These are phyloP conservation scores for Eospalax fontanierii DNA, from an alignment of 2,797 vertebrate genomes.

Conservation along the genomic window DNA sequence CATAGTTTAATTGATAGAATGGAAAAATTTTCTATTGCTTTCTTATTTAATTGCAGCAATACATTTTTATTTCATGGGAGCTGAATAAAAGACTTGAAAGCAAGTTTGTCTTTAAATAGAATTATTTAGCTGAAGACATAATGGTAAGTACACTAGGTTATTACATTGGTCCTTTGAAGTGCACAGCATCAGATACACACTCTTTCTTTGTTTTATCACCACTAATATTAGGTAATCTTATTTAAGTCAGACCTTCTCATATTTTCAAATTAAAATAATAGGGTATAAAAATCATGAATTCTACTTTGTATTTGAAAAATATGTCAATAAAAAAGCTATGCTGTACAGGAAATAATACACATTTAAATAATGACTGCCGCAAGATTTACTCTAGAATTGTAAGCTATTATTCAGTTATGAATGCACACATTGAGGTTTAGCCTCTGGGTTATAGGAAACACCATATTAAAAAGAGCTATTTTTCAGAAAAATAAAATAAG, in stretches of 20 bases:
- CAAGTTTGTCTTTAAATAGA: slow-evolving; percentile 57
- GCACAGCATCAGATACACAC: background rate
- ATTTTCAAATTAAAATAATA: slow-evolving; percentile 53
- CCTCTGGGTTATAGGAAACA: slow-evolving; percentile 81
- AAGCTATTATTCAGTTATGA: slow-evolving; percentile 74
- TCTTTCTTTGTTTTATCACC: slow-evolving; percentile 29
- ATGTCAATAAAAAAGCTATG: slow-evolving; percentile 50
- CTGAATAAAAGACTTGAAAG: slow-evolving; percentile 21
- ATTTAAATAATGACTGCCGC: slow-evolving; percentile 69
- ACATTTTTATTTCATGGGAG: slow-evolving; percentile 10
- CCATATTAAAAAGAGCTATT: slow-evolving; percentile 81
- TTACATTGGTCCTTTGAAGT: background rate
- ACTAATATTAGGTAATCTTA: background rate
- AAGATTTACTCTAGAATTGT: slow-evolving; percentile 76
- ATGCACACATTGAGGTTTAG: slow-evolving; percentile 83
- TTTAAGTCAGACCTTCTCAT: slow-evolving; percentile 56
- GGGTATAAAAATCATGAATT: background rate
- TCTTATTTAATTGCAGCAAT: slow-evolving; percentile 51
- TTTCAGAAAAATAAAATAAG: slow-evolving; percentile 82
- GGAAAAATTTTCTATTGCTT: slow-evolving; percentile 32
- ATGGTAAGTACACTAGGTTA: background rate
- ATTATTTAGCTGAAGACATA: background rate
- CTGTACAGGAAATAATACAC: slow-evolving; percentile 61
- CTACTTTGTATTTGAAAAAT: slow-evolving; percentile 59
- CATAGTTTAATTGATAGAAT: slow-evolving; percentile 13